A percentile compares a stretch with the other conserved stretches of the same genome.
phyloP scores from a whole-genome alignment of 2,888 invertebrate genomes.

The Agrotis segetum region DNA sequence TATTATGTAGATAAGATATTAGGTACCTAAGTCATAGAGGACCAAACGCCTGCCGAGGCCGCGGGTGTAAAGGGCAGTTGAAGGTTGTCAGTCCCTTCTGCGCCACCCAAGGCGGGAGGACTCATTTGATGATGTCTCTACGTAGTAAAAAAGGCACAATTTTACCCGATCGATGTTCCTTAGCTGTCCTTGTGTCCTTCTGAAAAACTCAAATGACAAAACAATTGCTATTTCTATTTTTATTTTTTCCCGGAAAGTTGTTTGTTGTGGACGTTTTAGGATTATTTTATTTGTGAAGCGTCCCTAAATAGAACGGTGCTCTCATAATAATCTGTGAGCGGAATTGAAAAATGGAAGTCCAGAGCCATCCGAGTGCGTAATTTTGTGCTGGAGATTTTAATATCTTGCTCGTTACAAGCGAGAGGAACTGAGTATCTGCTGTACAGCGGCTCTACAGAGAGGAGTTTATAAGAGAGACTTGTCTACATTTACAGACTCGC shows the following conservation, averaged over 20 bases:
- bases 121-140: too few species aligned
- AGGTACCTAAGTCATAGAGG: too few species aligned
- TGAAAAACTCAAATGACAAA: not conserved
- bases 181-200: too few species aligned
- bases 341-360: constrained; percentile 59
- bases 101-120: too few species aligned
- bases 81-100: too few species aligned
- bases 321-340: constrained; percentile 42
- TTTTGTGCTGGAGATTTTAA: constrained; percentile 45
- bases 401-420: constrained; percentile 34
- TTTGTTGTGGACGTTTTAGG: not conserved
- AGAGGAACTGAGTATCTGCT: constrained; percentile 7
- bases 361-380: constrained; percentile 45
- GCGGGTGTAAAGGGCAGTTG: too few species aligned
- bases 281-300: constrained; percentile 3
- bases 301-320: constrained; percentile 32
- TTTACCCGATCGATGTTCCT: too few species aligned
- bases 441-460: constrained; percentile 1
- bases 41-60: too few species aligned
- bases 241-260: not conserved
- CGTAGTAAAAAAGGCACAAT: too few species aligned
- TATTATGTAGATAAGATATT: too few species aligned
- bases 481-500: too few species aligned
- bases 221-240: not conserved
- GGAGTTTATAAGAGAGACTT: too few species aligned